phyloP scores from a whole-genome alignment of 2,113 vertebrate genomes.

The Macrotis lagotis region DNA sequence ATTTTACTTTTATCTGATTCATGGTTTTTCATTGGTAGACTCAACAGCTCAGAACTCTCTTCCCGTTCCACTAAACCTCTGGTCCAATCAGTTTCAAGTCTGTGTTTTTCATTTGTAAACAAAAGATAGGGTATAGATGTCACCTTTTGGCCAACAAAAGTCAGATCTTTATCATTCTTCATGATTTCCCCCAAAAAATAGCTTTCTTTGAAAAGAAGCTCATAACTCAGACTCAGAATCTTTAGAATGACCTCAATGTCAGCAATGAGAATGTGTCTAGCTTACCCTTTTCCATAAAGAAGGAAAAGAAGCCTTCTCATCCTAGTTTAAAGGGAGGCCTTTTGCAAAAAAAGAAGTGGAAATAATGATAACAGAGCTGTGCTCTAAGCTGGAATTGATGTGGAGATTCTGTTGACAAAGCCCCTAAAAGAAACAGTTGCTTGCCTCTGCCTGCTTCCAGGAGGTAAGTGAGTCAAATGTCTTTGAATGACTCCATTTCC shows the following conservation, averaged over 20 bases:
- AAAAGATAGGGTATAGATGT: background rate
- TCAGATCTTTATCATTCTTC: background rate
- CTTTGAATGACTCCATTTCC: conserved; percentile 32
- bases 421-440: background rate
- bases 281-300: background rate
- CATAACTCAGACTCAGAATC: background rate
- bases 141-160: conserved; percentile 1
- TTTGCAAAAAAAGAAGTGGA: conserved; percentile 5
- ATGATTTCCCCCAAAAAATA: background rate
- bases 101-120: conserved; percentile 16
- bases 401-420: background rate
- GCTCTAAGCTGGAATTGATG: background rate
- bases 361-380: background rate
- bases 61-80: conserved; percentile 11
- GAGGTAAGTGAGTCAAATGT: background rate
- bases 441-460: background rate
- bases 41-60: background rate
- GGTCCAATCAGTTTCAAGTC: background rate
- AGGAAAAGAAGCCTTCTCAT: background rate
- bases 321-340: background rate
- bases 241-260: conserved; percentile 6
- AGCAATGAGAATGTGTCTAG: background rate
- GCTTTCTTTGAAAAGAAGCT: background rate
- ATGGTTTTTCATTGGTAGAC: conserved; percentile 18
- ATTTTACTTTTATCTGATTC: conserved; percentile 28